These are phyloP conservation scores for Yponomeuta plumbellus DNA, from an alignment of 2,888 invertebrate species.

Conservation along the genomic window DNA sequence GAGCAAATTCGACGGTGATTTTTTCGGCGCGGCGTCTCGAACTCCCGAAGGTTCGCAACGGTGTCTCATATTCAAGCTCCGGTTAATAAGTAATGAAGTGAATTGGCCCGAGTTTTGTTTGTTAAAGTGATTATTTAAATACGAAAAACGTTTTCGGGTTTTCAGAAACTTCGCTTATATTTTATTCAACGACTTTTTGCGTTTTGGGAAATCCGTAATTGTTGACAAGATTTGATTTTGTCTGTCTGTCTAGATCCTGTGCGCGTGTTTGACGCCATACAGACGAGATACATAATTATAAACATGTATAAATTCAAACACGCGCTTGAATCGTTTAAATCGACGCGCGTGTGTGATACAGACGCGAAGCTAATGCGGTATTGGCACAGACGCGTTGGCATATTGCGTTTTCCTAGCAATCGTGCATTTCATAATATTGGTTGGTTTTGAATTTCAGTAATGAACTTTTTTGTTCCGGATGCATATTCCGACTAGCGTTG, in stretches of 20 bases:
- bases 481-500: too few relatives aligned
- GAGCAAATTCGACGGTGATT: slow-evolving; percentile 7
- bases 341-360: too few relatives aligned
- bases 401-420: too few relatives aligned
- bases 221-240: slow-evolving; percentile 49
- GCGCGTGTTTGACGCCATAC: too few relatives aligned
- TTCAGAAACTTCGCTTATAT: slow-evolving; percentile 71
- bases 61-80: slow-evolving; percentile 53
- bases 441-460: too few relatives aligned
- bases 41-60: neutral
- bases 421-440: too few relatives aligned
- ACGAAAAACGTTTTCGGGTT: slow-evolving; percentile 72
- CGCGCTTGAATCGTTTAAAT: too few relatives aligned
- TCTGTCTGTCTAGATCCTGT: slow-evolving; percentile 27
- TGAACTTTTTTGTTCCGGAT: too few relatives aligned
- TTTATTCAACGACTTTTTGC: slow-evolving; percentile 71
- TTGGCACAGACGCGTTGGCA: too few relatives aligned
- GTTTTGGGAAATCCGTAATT: slow-evolving; percentile 61
- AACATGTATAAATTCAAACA: too few relatives aligned
- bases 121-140: slow-evolving; percentile 76
- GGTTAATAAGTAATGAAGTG: slow-evolving; percentile 73
- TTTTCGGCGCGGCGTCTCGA: slow-evolving; percentile 5
- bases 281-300: too few relatives aligned
- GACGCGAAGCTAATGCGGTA: too few relatives aligned
- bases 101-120: slow-evolving; percentile 69